phyloP scores from a whole-genome alignment of 2,888 invertebrate genomes.

The Leptinotarsa haldemani region DNA sequence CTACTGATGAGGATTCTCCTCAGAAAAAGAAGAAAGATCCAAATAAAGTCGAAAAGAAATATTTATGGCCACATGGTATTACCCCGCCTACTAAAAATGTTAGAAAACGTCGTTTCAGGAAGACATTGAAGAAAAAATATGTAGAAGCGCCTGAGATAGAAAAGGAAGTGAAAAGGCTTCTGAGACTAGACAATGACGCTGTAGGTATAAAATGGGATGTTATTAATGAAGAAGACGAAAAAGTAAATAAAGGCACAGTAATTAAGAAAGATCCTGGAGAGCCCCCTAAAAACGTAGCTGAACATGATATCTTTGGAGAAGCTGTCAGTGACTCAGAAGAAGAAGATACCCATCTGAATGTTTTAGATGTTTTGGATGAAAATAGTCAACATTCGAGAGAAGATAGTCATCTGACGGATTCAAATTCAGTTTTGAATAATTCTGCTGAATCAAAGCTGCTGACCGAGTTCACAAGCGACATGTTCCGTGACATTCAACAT shows the following conservation, averaged over 20 bases:
- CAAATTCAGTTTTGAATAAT: conserved; percentile 69
- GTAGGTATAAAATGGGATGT: conserved; percentile 69
- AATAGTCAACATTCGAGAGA: conserved; percentile 79
- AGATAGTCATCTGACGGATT: conserved; percentile 80
- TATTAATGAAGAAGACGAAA: conserved; percentile 87
- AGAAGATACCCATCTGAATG: conserved; percentile 75
- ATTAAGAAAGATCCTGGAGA: conserved; percentile 63
- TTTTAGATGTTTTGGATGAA: conserved; percentile 80
- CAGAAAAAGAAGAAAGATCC: conserved; percentile 89
- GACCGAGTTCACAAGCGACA: conserved; percentile 73
- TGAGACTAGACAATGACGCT: conserved; percentile 94
- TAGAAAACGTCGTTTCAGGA: conserved; percentile 89
- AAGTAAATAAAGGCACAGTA: conserved; percentile 64
- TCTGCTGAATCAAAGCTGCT: conserved; percentile 65
- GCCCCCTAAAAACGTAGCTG: conserved; percentile 67
- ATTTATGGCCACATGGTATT: conserved; percentile 93
- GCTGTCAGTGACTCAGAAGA: conserved; percentile 92
- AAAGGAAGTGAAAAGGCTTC: conserved; percentile 93
- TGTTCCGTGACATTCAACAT: conserved; percentile 67
- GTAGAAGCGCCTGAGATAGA: conserved; percentile 98
- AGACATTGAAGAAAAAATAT: conserved; percentile 96
- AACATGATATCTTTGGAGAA: conserved; percentile 92
- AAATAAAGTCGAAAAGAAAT: conserved; percentile 85
- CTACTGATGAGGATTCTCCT: conserved; percentile 81
- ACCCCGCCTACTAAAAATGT: conserved; percentile 97